Percentiles rank a stretch among this genome's conserved stretches.
Evolutionary conservation across 2,888 invertebrate genomes (phyloP).

Genomic region (Machimus rusticus): DNA sequence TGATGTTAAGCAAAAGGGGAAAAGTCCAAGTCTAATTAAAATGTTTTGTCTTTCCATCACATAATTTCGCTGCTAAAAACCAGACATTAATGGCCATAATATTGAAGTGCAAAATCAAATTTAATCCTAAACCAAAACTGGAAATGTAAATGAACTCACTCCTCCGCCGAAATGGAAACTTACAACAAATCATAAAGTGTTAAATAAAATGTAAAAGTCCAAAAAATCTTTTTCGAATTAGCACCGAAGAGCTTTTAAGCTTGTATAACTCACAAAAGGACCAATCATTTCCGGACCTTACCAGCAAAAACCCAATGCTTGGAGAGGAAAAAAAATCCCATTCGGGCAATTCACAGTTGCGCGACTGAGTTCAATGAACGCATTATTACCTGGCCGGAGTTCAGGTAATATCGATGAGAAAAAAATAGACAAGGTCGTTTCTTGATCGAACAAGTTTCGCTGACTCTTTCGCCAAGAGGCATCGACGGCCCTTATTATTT

Average conservation of each 20-base stretch:
- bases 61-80: not conserved
- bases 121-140: not conserved
- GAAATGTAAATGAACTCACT: not conserved
- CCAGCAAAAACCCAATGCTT: not conserved
- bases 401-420: not conserved
- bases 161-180: not conserved
- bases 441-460: slow-evolving; percentile 7
- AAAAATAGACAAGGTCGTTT: slow-evolving; percentile 12
- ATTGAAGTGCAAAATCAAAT: not conserved
- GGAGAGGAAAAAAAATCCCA: not conserved
- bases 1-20: not conserved
- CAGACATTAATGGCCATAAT: not conserved
- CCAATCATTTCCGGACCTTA: not conserved
- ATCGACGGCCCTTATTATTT: not conserved
- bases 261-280: not conserved
- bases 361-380: not conserved
- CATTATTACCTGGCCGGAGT: not conserved
- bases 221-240: not conserved
- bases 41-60: not conserved
- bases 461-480: not conserved
- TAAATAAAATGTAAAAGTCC: not conserved
- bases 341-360: not conserved
- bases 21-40: not conserved
- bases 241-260: not conserved
- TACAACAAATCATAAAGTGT: not conserved